Percentiles rank a stretch among this genome's conserved stretches.
Evolutionary conservation across 2,888 invertebrate genomes (phyloP).

Genomic region (Proisotoma minuta): DNA sequence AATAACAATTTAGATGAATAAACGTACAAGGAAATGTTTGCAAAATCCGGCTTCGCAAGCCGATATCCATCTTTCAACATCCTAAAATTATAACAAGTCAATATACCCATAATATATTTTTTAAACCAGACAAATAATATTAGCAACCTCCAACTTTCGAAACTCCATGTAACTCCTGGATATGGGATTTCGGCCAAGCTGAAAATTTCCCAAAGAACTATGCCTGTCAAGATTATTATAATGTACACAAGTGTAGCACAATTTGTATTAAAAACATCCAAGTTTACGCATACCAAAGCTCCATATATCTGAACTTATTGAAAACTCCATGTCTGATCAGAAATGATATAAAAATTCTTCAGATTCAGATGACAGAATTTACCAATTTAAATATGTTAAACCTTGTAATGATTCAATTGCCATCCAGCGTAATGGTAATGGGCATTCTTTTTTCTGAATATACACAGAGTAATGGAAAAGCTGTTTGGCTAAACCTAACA

Average conservation of each 20-base stretch:
- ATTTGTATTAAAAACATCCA: too few relatives aligned
- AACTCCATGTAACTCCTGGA: constrained; percentile 29
- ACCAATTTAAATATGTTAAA: neutral
- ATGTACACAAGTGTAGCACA: too few relatives aligned
- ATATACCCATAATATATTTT: too few relatives aligned
- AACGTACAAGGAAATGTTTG: constrained; percentile 25
- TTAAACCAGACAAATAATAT: too few relatives aligned
- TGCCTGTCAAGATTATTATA: too few relatives aligned
- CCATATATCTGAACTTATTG: constrained; percentile 28
- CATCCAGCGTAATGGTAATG: constrained; percentile 34
- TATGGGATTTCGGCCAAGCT: constrained; percentile 30
- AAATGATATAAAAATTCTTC: neutral
- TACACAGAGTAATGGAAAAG: constrained; percentile 32
- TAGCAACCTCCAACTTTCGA: constrained; percentile 26
- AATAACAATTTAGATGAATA: neutral
- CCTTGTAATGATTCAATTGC: constrained; percentile 12
- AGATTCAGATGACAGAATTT: neutral
- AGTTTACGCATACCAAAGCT: too few relatives aligned
- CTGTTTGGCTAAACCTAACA: constrained; percentile 30
- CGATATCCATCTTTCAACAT: constrained; percentile 29
- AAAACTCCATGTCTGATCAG: constrained; percentile 27
- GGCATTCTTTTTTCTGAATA: constrained; percentile 30
- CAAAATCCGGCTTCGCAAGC: constrained; percentile 27
- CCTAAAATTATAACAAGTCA: too few relatives aligned
- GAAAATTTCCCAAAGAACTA: constrained; percentile 33